Evolutionary conservation across 2,797 vertebrate species (phyloP).

Genomic region (Crossoptilon crossoptilon): DNA sequence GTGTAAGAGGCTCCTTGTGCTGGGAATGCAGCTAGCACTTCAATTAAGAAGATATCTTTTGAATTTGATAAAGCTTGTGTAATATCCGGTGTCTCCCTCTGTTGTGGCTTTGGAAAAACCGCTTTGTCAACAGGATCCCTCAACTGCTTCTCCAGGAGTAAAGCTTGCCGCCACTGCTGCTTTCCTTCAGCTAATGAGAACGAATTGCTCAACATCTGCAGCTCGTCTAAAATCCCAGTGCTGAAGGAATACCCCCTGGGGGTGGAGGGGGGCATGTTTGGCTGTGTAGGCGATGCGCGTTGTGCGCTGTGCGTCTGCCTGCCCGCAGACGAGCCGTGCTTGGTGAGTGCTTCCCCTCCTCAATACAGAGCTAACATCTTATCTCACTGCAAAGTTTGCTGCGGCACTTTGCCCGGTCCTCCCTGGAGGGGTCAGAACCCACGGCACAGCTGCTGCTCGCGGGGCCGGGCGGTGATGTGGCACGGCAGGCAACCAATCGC

Average conservation of each 20-base stretch:
- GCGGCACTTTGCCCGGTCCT: background rate
- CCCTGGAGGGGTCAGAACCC: background rate
- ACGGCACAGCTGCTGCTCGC: background rate
- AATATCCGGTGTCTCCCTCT: constrained; percentile 72
- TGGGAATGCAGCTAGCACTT: constrained; percentile 17
- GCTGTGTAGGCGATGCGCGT: background rate
- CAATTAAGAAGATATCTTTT: constrained; percentile 68
- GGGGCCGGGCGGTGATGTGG: constrained; percentile 26
- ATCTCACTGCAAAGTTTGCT: constrained; percentile 58
- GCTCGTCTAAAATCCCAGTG: background rate
- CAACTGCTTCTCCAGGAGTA: constrained; percentile 64
- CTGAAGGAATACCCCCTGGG: background rate
- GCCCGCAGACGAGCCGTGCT: background rate
- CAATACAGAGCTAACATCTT: background rate
- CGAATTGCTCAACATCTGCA: constrained; percentile 34
- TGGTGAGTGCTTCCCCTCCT: constrained; percentile 26
- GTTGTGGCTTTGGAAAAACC: constrained; percentile 73
- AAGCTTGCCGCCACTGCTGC: constrained; percentile 70
- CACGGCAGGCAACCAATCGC: constrained; percentile 10
- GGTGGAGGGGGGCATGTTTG: background rate
- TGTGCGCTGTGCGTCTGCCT: background rate
- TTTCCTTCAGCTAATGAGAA: constrained; percentile 20
- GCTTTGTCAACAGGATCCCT: constrained; percentile 78
- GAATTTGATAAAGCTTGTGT: constrained; percentile 72
- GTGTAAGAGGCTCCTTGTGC: background rate